These are phyloP conservation scores for Lutjanus argentimaculatus DNA, from an alignment of 2,797 vertebrate species.

Conservation along the genomic window DNA sequence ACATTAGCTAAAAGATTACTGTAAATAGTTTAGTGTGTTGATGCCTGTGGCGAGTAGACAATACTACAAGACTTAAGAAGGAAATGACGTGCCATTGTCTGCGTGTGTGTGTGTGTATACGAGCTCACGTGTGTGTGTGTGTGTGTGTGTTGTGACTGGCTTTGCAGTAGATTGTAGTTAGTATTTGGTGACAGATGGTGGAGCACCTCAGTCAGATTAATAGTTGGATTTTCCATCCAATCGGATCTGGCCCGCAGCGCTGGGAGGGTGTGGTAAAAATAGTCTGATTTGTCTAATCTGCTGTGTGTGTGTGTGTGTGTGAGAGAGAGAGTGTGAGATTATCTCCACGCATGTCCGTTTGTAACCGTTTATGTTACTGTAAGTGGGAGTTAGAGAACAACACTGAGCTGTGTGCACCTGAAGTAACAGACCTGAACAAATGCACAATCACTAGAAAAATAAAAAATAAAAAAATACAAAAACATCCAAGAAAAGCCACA, in stretches of 20 bases:
- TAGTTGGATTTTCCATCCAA: slow-evolving; percentile 85
- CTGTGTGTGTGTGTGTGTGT: slow-evolving; percentile 41
- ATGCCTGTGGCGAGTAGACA: slow-evolving; percentile 42
- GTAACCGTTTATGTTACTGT: slow-evolving; percentile 6
- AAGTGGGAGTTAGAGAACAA: slow-evolving; percentile 6
- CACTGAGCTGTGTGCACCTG: slow-evolving; percentile 3
- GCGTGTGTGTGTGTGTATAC: slow-evolving; percentile 3
- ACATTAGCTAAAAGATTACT: slow-evolving; percentile 60
- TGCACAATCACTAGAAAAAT: slow-evolving; percentile 8
- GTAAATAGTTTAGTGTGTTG: slow-evolving; percentile 63
- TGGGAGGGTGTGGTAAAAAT: slow-evolving; percentile 84
- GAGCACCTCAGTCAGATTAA: slow-evolving; percentile 86
- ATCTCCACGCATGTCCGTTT: slow-evolving; percentile 40
- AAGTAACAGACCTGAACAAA: not conserved
- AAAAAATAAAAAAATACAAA: not conserved
- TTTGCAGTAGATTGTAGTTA: slow-evolving; percentile 58
- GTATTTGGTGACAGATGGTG: slow-evolving; percentile 85
- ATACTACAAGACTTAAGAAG: slow-evolving; percentile 36
- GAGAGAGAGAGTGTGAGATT: slow-evolving; percentile 19
- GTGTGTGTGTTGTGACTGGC: slow-evolving; percentile 60
- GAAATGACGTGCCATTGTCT: slow-evolving; percentile 35
- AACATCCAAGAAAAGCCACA: slow-evolving; percentile 14
- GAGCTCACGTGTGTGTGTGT: slow-evolving; percentile 20
- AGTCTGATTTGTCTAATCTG: slow-evolving; percentile 83
- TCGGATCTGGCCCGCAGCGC: slow-evolving; percentile 79